Evolutionary conservation across 2,888 invertebrate species (phyloP), one percentile per base, ranked within the genome.

Genomic region (Cheiracanthium punctorium): DNA sequence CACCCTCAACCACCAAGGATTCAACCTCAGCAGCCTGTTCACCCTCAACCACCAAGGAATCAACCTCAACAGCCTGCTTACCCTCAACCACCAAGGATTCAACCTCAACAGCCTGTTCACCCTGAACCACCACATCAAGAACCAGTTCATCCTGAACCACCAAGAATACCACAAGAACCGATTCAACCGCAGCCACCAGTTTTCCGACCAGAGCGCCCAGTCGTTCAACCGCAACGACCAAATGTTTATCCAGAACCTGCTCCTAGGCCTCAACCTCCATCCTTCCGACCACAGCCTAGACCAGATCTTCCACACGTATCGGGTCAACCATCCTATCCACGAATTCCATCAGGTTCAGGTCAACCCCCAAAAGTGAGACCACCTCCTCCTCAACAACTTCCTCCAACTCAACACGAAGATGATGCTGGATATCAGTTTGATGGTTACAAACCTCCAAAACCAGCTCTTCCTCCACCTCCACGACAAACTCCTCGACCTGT

Each of bases 361-460:
- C 69, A 69, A 20, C 69, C 33, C 2, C 12, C 33, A 32, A 69
- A 72, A 33, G 69, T 48, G 14, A 69, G 67, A 10, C 33, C 33
- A n/a, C 69, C 33, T n/a, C 17, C 17, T 10, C 73, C 72, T 32
- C 77, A 69, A 17, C 48, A 52, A 32, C 74, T 69, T 7, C 81
- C 81, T 30, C 76, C 87, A 17, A 76, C 81, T 20, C 80, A 81
- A 58, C 87, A 87, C 30, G 76, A 87, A 73, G 81, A 70, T 58
- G 87, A 87, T 69, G 65, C 30, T 67, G 87, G 81, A 30, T 81
- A 87, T n/a, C 70, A 86, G 1, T 86, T 86, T 71, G 80, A 80
- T 33, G 80, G 85, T 2, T 70, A 81, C 43, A 70, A 87, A 1
- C 87, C 76, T 17, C 32, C 33, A 28, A 67, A 65, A n/a, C 81